These are phyloP conservation scores for Tryphoninae sp. DNA, from an alignment of 2,888 invertebrate species.

Conservation along the genomic window DNA sequence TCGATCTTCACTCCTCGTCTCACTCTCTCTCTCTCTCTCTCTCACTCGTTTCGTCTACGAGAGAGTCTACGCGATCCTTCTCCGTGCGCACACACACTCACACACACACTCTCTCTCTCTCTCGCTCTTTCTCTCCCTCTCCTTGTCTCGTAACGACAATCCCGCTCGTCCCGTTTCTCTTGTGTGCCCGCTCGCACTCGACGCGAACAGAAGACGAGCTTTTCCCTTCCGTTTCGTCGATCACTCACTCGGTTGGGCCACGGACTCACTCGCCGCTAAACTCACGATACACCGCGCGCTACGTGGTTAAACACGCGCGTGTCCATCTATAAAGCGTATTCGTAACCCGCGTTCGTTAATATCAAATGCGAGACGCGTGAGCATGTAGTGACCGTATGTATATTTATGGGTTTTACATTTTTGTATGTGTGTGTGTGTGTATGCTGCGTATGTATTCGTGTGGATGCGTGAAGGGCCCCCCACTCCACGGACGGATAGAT, in stretches of 20 bases:
- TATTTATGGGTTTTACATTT: neutral
- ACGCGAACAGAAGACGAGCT: neutral
- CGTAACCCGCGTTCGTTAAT: conserved; percentile 25
- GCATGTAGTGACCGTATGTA: neutral
- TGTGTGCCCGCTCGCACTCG: neutral
- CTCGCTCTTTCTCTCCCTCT: neutral
- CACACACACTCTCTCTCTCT: neutral
- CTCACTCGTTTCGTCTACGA: conserved; percentile 17
- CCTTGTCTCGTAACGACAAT: neutral
- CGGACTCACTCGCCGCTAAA: conserved; percentile 22
- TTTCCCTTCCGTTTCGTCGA: neutral
- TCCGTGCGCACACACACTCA: conserved; percentile 1
- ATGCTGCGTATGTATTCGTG: neutral
- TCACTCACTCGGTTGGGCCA: neutral
- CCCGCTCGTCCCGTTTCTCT: conserved; percentile 7
- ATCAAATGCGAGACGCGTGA: neutral
- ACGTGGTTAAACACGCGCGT: conserved; percentile 53
- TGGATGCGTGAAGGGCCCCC: neutral
- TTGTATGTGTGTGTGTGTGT: neutral
- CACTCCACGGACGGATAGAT: conserved; percentile 30
- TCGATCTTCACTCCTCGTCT: conserved; percentile 30
- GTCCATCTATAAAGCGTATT: conserved; percentile 50
- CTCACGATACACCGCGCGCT: conserved; percentile 28
- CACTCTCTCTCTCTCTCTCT: neutral
- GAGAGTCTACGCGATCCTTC: conserved; percentile 14